phyloP scores from a whole-genome alignment of 1,140 invertebrate species.

The Sinella curviseta region DNA sequence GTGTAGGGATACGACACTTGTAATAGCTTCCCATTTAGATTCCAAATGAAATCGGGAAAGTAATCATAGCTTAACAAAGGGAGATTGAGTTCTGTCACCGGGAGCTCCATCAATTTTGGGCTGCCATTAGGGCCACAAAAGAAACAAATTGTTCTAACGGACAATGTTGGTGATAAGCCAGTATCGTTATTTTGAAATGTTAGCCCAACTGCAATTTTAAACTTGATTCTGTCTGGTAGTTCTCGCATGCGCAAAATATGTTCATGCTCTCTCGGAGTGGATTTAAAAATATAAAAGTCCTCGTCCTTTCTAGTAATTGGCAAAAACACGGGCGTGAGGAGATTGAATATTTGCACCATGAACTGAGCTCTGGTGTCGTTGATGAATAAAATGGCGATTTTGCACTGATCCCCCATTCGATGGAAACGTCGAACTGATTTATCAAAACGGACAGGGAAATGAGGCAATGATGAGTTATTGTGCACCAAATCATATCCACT shows the following conservation, averaged over 20 bases:
- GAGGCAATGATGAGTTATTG: too few species aligned
- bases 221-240: conserved; percentile 36
- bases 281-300: conserved; percentile 36
- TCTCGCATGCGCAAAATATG: conserved; percentile 27
- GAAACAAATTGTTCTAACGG: conserved; percentile 6
- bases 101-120: not conserved
- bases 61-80: not conserved
- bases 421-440: conserved; percentile 20
- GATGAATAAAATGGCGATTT: conserved; percentile 20
- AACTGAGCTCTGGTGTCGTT: conserved; percentile 7
- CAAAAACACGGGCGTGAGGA: conserved; percentile 35
- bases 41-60: conserved; percentile 20
- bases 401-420: conserved; percentile 11
- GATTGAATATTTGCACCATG: conserved; percentile 4
- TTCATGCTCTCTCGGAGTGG: not conserved
- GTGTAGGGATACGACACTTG: conserved; percentile 4
- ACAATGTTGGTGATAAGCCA: too few species aligned
- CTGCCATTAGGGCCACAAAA: not conserved
- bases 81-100: not conserved
- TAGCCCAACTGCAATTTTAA: conserved; percentile 32
- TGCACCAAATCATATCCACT: too few species aligned
- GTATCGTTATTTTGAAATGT: too few species aligned
- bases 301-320: conserved; percentile 38
- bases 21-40: not conserved
- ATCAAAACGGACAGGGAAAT: conserved; percentile 24